Evolutionary conservation across 1,140 invertebrate genomes (phyloP), one percentile per base, ranked within the genome.

Genomic region (Trichoplusia ni): DNA sequence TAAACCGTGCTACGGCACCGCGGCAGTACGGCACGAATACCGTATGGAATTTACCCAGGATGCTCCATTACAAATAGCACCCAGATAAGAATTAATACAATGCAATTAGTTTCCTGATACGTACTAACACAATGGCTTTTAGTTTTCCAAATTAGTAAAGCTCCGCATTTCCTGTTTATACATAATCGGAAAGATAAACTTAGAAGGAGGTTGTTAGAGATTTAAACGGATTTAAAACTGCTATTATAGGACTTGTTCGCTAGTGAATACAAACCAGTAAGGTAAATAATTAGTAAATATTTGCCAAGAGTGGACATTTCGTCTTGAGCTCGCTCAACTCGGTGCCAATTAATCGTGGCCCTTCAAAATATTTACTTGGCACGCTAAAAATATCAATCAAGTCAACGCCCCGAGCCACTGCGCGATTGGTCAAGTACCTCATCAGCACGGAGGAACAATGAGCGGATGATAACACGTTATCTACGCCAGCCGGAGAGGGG

Each of bases 381-480:
- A 29, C 44, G 61, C 67, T 73, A 70, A 67, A 77, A 73, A 81
- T 81, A 75, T 78, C 60, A 59, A 51, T 46, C 59, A 81, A 73
- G 83, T 86, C 84, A 86, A 81, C 66, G 80, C 71, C 84, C 84
- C 76, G 61, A 19, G 66, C 51, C 61, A 71, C 67, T 66, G 67
- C 54, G 40, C 65, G 67, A 77, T 73, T 77, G 77, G 73, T 71
- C 71, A 69, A 66, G 70, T 69, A 72, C 75, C 73, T 77, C 75
- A 77, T 78, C 73, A 71, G 69, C 73, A 73, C 79, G 70, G 73
- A 79, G 80, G 74, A 82, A 88, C 86, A 90, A 90, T 86, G 84
- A 89, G 75, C 82, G 84, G 83, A 84, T 81, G 87, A 90, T 90
- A 87, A 84, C 79, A 75, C 75, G 77, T 87, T 89, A 89, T 89